phyloP scores from a whole-genome alignment of 2,888 invertebrate genomes.

The Macrosiphum euphorbiae region DNA sequence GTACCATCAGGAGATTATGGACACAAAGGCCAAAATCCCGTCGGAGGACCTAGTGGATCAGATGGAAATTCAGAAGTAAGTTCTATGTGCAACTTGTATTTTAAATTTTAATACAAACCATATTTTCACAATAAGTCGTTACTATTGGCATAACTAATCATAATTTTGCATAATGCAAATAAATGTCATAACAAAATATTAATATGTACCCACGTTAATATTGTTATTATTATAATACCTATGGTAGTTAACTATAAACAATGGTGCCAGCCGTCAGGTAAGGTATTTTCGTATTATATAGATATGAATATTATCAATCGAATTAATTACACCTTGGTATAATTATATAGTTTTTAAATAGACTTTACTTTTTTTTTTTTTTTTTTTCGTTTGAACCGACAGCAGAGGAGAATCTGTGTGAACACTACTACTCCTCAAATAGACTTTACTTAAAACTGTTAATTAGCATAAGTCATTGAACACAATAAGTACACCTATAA shows the following conservation, averaged over 20 bases:
- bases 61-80: constrained; percentile 56
- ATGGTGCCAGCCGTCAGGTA: neutral
- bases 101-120: neutral
- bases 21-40: constrained; percentile 18
- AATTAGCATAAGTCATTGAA: neutral
- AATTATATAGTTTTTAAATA: neutral
- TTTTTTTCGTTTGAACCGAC: too few relatives aligned
- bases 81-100: neutral
- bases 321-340: neutral
- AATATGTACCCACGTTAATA: neutral
- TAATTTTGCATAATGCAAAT: neutral
- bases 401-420: too few relatives aligned
- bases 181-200: neutral
- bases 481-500: neutral
- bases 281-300: neutral
- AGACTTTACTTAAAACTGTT: neutral
- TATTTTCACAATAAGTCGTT: constrained; percentile 7
- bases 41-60: neutral
- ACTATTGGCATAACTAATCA: constrained; percentile 21
- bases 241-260: constrained; percentile 7
- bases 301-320: neutral
- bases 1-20: constrained; percentile 54
- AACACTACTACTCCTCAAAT: too few relatives aligned
- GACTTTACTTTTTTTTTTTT: neutral
- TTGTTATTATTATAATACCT: neutral